These are phyloP conservation scores for Apteryx mantelli DNA, from an alignment of 2,113 vertebrate species.

Conservation along the genomic window DNA sequence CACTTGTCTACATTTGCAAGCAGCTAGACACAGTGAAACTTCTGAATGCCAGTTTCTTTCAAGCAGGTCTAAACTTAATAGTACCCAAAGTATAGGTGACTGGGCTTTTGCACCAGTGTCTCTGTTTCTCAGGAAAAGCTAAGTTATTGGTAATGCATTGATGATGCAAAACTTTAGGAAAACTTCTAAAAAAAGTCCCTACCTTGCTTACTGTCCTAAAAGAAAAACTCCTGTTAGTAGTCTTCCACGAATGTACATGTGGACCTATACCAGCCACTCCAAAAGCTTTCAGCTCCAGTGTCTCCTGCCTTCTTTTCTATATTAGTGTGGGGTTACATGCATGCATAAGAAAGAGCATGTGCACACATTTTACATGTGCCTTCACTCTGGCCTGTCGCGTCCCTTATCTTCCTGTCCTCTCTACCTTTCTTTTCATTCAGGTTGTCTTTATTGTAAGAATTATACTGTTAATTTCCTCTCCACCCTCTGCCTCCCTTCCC, in stretches of 20 bases:
- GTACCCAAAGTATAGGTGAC: not conserved
- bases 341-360: not conserved
- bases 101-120: not conserved
- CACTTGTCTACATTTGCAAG: not conserved
- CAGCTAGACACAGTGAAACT: not conserved
- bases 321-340: not conserved
- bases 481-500: not conserved
- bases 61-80: not conserved
- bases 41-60: not conserved
- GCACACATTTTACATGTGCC: not conserved
- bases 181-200: not conserved
- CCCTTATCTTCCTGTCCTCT: not conserved
- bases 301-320: not conserved
- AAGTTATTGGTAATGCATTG: not conserved
- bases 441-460: not conserved
- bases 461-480: not conserved
- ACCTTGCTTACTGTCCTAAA: not conserved
- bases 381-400: not conserved
- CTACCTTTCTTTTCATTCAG: not conserved
- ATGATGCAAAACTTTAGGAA: not conserved
- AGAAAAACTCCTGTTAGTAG: not conserved
- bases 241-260: not conserved
- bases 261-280: not conserved
- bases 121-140: not conserved
- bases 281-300: not conserved